Conservation (phyloP, 2,797 vertebrate genomes). For the Poecilia picta region DNA sequence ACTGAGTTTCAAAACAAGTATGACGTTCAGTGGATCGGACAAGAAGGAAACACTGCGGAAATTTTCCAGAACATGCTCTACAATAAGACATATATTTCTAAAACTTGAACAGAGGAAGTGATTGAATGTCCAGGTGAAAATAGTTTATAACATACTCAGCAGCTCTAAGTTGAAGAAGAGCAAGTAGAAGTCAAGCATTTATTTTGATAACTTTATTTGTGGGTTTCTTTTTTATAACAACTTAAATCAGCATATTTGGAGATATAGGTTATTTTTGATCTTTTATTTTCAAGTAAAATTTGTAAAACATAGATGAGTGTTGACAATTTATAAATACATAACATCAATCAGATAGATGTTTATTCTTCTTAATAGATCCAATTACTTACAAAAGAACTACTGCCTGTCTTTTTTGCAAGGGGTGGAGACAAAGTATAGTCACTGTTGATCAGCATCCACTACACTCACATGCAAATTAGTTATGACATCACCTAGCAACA, state of each 20-base stretch:
- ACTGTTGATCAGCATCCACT: not conserved
- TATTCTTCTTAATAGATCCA: not conserved
- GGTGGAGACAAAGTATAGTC: not conserved
- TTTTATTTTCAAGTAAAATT: not conserved
- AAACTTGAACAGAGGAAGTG: not conserved
- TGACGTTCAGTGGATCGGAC: not conserved
- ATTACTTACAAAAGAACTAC: not conserved
- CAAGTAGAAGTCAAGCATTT: not conserved
- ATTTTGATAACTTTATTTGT: not conserved
- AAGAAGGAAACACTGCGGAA: not conserved
- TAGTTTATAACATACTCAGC: not conserved
- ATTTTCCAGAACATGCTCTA: not conserved
- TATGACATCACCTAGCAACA: not conserved
- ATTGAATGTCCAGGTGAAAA: not conserved
- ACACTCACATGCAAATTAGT: not conserved
- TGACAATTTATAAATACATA: not conserved
- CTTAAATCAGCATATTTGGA: not conserved
- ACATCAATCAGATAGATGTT: not conserved
- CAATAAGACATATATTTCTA: not conserved
- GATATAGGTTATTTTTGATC: not conserved
- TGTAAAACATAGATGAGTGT: not conserved
- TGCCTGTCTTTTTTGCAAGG: not conserved
- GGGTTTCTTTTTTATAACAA: not conserved
- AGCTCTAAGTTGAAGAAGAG: not conserved
- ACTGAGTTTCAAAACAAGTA: not conserved